Conservation (phyloP, 1,140 invertebrate genomes). For the Drosophila tsacasi region DNA sequence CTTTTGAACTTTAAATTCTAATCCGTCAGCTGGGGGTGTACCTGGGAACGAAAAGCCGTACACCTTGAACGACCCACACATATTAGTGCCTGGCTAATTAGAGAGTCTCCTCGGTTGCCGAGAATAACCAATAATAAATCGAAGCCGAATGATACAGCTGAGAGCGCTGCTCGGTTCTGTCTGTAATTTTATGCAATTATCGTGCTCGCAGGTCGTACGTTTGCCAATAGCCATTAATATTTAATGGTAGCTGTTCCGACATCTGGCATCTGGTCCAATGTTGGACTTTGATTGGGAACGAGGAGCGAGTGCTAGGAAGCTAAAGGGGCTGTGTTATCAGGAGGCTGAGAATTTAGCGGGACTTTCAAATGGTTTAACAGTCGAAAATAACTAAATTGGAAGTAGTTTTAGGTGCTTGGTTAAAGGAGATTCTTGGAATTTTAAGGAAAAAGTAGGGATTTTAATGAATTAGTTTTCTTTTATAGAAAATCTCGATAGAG, state of each 20-base stretch:
- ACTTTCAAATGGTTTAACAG: not conserved
- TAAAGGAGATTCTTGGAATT: not conserved
- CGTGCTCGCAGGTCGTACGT: conserved; percentile 20
- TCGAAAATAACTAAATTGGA: not conserved
- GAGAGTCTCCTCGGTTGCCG: conserved; percentile 44
- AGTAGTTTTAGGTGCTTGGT: not conserved
- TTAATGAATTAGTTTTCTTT: too few species aligned
- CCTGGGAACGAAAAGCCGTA: conserved; percentile 40
- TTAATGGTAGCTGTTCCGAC: conserved; percentile 37
- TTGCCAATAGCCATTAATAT: conserved; percentile 53
- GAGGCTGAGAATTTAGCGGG: not conserved
- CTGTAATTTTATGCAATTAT: conserved; percentile 60
- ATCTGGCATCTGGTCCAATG: conserved; percentile 36
- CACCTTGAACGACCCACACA: conserved; percentile 57
- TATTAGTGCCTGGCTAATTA: conserved; percentile 64
- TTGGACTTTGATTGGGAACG: conserved; percentile 33
- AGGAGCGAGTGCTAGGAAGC: not conserved
- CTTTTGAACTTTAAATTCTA: conserved; percentile 67
- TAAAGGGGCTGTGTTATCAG: conserved; percentile 18
- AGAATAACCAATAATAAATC: conserved; percentile 31
- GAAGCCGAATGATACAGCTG: conserved; percentile 23
- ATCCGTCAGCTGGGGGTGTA: conserved; percentile 28
- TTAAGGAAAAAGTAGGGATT: not conserved
- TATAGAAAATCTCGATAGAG: too few species aligned
- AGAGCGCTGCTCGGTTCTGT: conserved; percentile 20